These are phyloP conservation scores for Fringilla coelebs DNA, from an alignment of 2,797 vertebrate genomes.

Conservation along the genomic window DNA sequence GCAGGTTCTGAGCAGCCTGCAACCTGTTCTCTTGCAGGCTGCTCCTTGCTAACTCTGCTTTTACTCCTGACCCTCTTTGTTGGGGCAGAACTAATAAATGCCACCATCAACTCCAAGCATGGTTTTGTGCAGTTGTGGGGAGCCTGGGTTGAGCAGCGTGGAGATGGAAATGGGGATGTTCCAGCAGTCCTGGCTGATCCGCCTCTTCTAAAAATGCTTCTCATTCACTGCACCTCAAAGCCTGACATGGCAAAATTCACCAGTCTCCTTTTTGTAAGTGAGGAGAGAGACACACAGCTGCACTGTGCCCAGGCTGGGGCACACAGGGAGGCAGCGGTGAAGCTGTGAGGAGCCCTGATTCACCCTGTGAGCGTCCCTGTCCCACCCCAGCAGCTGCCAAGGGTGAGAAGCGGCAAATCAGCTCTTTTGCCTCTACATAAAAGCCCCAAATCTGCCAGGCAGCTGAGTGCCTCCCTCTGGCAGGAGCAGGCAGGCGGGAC, in stretches of 20 bases:
- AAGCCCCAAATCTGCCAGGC: not conserved
- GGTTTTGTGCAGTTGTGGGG: not conserved
- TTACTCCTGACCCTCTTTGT: not conserved
- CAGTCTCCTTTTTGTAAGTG: not conserved
- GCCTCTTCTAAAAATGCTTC: not conserved
- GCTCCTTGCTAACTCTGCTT: not conserved
- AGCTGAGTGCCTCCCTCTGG: not conserved
- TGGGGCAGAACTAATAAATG: not conserved
- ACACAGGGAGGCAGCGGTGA: fast-evolving
- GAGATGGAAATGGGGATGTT: not conserved
- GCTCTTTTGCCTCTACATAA: not conserved
- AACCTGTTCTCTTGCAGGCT: not conserved
- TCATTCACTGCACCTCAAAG: not conserved
- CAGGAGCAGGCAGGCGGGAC: not conserved
- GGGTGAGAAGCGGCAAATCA: not conserved
- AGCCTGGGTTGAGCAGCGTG: fast-evolving
- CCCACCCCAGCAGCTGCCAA: not conserved
- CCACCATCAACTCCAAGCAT: fast-evolving
- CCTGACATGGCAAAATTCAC: not conserved
- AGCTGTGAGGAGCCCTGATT: not conserved
- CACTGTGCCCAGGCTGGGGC: not conserved
- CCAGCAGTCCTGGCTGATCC: not conserved
- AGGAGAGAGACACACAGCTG: not conserved
- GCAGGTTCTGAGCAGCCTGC: not conserved
- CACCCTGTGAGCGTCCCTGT: not conserved